These are phyloP conservation scores for Diaphora mendica DNA, from an alignment of 2,888 invertebrate species.

Conservation along the genomic window DNA sequence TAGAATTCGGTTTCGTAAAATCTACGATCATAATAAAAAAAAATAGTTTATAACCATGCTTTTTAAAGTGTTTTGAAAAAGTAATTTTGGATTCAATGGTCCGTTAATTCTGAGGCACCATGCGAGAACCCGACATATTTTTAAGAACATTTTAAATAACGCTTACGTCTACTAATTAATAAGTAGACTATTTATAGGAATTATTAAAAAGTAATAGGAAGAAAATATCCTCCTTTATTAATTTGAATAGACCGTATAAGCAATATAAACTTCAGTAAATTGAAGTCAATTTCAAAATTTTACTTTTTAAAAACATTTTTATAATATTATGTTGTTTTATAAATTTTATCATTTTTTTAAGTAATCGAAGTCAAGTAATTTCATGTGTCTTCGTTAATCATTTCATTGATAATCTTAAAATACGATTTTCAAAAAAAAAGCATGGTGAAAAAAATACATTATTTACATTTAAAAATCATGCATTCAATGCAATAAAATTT, in stretches of 20 bases:
- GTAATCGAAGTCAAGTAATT: constrained; percentile 33
- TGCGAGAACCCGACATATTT: constrained; percentile 37
- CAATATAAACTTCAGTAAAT: constrained; percentile 48
- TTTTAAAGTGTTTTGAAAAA: constrained; percentile 37
- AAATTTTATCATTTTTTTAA: constrained; percentile 33
- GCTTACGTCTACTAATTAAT: constrained; percentile 48
- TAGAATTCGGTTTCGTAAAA: constrained; percentile 77
- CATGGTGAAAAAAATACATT: constrained; percentile 53
- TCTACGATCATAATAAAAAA: constrained; percentile 57
- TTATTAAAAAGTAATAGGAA: constrained; percentile 48
- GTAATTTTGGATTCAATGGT: constrained; percentile 44
- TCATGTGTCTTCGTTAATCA: constrained; percentile 25
- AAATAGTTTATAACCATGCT: constrained; percentile 46
- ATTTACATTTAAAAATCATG: constrained; percentile 64
- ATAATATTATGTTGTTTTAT: constrained; percentile 38
- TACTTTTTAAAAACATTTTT: constrained; percentile 41
- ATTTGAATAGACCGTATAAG: constrained; percentile 47
- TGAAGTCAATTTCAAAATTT: constrained; percentile 48
- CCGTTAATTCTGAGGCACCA: constrained; percentile 45
- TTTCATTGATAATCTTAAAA: constrained; percentile 48
- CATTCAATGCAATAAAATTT: constrained; percentile 73
- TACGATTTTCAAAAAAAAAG: constrained; percentile 52
- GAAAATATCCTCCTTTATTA: constrained; percentile 40
- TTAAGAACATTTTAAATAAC: constrained; percentile 49
- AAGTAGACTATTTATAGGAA: constrained; percentile 49